Percentiles rank a stretch among this genome's conserved stretches.
Conservation (phyloP, 1,140 invertebrate genomes). For the Scaptomyza pallida region DNA sequence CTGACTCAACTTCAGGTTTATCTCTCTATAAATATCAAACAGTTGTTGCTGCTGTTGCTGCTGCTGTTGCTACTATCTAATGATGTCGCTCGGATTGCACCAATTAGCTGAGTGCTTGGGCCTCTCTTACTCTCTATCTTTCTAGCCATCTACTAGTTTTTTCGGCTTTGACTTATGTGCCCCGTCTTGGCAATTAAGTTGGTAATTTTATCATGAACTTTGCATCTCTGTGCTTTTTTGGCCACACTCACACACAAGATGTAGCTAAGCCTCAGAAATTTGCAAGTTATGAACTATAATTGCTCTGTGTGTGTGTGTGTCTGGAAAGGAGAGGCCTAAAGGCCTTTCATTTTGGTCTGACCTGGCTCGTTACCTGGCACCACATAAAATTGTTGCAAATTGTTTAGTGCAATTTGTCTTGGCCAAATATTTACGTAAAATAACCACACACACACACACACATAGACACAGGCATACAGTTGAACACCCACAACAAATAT, state of each 20-base stretch:
- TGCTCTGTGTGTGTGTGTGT: conserved; percentile 31
- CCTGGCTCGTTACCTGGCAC: conserved; percentile 28
- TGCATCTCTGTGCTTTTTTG: conserved; percentile 55
- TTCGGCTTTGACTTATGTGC: conserved; percentile 48
- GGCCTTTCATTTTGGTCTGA: background rate
- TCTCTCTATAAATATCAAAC: background rate
- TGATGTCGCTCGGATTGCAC: conserved; percentile 44
- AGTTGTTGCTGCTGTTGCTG: conserved; percentile 17
- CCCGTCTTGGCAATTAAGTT: conserved; percentile 69
- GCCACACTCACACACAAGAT: conserved; percentile 32
- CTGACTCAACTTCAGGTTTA: conserved; percentile 44
- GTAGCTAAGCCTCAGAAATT: conserved; percentile 57
- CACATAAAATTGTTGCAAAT: conserved; percentile 72
- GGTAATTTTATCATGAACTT: conserved; percentile 81
- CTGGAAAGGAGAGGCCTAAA: background rate
- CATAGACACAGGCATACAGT: too few relatives aligned
- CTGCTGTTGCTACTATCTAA: conserved; percentile 26
- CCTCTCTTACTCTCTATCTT: background rate
- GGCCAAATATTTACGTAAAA: conserved; percentile 67
- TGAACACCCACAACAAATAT: conserved; percentile 29
- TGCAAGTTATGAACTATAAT: conserved; percentile 71
- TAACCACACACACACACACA: background rate
- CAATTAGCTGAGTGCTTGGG: conserved; percentile 51
- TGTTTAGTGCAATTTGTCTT: conserved; percentile 80
- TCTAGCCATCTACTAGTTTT: conserved; percentile 1